Base-by-base conservation (phyloP, 2,797 vertebrate genomes). In the Acanthurus leucopareius region DNA sequence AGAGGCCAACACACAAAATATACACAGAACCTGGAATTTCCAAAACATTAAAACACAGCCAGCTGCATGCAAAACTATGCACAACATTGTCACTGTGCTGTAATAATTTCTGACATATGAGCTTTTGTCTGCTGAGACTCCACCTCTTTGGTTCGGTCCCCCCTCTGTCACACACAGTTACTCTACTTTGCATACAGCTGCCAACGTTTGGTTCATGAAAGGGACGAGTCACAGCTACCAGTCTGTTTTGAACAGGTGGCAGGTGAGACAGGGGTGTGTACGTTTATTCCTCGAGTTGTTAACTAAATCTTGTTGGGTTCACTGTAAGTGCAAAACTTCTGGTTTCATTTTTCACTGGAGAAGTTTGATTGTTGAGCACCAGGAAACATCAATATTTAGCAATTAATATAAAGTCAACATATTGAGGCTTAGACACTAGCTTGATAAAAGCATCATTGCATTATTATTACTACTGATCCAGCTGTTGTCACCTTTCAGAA, bases 121-220 rank as follows among this genome's bases (percentile, higher is more conserved):
- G 28, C 56, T 84, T 77, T 79, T 77, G 67, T 67, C 42, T 44
- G 64, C n/a, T 2, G 48, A 70, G 22, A 57, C 62, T 72, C 73
- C 64, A 59, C 73, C 63, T 77, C 52, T 66, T 44, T 42, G 66
- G 61, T 57, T 62, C 19, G 22, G 44, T 60, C n/a, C 44, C 45
- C 35, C 9, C 63, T 22, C 47, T 62, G 54, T 25, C 70, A 66
- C 71, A 82, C 58, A 38, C 53, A 49, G 44, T 48, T 35, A 45
- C 65, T 75, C 85, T 80, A 48, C 75, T 89, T 90, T 88, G 80
- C 84, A 89, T 91, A 86, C 76, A 91, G 80, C 83, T 83, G 83
- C 59, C 58, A 63, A 49, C 1, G 13, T 60, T 44, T 76, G 62
- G 66, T 69, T 86, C 70, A 80, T 64, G 56, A 81, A 70, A 74